Base-by-base conservation (phyloP, 1,140 invertebrate species). In the Temnothorax longispinosus region DNA sequence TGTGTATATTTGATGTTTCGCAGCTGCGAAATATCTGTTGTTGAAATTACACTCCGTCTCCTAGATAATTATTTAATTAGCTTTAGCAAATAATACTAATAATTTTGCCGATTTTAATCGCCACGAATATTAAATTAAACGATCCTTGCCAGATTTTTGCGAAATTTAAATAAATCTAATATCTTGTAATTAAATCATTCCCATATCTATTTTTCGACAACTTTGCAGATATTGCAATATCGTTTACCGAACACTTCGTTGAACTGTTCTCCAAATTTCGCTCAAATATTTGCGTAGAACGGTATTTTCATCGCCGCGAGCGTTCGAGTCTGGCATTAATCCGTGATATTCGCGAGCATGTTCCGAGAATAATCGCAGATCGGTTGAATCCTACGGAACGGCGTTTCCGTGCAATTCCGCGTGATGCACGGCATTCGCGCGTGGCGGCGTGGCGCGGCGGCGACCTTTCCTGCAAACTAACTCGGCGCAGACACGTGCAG, bases 11-110 rank as follows among this genome's bases (percentile, higher is more conserved):
- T n/a, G 32, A 27, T 1, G 27, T 65, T 67, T 80, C 41, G 41
- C 27, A 10, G 27, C 10, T n/a, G 27, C 18, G 32, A 27, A 27
- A 6, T 67, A 44, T 60, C 41, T 64, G 35, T 80, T 88, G 60
- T 86, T 80, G 47, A 78, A 84, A 78, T 89, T 75, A 60, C 47
- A 75, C 54, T 72, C 71, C 47, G 54, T 50, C 71, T 82, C 58
- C 69, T 38, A 38, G 35, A 75, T 65, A 85, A 88, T 89, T 69
- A 76, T 62, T 65, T 88, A 77, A 90, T 91, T 89, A 87, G 78
- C 72, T 88, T 75, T 60, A 27, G 41, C 21, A 75, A 88, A 58
- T 47, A 71, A 32, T 21, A 47, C 52, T 50, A 82, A 89, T 77
- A 52, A 85, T 82, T 18, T 78, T 89, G 58, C 35, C 52, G 41